Evolutionary conservation across 2,797 vertebrate species (phyloP).

Genomic region (Serranus cabrilla): DNA sequence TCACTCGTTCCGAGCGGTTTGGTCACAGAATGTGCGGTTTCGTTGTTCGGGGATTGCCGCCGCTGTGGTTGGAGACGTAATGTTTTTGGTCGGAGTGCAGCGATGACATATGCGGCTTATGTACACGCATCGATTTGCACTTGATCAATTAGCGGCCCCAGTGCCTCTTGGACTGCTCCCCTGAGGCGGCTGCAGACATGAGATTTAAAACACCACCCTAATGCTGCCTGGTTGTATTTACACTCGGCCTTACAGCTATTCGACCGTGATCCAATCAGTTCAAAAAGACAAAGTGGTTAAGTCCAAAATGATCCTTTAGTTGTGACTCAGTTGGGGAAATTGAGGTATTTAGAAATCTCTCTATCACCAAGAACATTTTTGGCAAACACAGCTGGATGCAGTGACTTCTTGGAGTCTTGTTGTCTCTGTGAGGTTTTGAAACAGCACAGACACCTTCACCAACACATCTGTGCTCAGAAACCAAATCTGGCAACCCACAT

Average conservation of each 20-base stretch:
- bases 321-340: not conserved
- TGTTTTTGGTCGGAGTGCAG: conserved; percentile 30
- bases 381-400: not conserved
- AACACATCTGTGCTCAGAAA: not conserved
- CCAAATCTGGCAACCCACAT: not conserved
- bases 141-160: conserved; percentile 27
- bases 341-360: not conserved
- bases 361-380: not conserved
- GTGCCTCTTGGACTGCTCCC: not conserved
- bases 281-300: conserved; percentile 2
- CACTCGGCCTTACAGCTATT: not conserved
- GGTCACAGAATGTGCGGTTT: conserved; percentile 20
- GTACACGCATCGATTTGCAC: conserved; percentile 42
- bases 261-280: not conserved
- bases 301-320: not conserved
- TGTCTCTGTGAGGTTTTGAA: conserved; percentile 1
- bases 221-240: conserved; percentile 16
- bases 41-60: conserved; percentile 22
- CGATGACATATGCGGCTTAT: conserved; percentile 26
- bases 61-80: conserved; percentile 39
- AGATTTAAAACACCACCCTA: conserved; percentile 28
- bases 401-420: conserved; percentile 10
- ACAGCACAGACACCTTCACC: not conserved
- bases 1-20: conserved; percentile 34
- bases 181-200: not conserved